Percentiles rank a stretch among this genome's conserved stretches.
These are phyloP conservation scores for Drosophila tropicalis DNA, from an alignment of 1,140 invertebrate genomes.

Conservation along the genomic window DNA sequence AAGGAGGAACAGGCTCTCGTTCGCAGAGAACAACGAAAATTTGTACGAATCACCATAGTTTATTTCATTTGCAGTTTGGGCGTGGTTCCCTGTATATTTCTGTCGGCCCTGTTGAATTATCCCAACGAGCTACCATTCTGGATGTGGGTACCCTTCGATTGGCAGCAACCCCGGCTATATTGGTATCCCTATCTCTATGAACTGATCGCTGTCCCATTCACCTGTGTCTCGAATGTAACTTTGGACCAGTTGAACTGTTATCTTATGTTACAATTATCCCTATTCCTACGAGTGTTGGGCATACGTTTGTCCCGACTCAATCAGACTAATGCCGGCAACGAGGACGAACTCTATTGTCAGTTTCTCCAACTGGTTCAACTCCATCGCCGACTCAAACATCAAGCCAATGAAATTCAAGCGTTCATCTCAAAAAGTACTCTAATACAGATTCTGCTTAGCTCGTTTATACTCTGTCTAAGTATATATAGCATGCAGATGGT, in stretches of 20 bases:
- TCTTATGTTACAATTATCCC: conserved; percentile 59
- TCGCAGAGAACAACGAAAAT: conserved; percentile 39
- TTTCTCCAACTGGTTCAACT: conserved; percentile 42
- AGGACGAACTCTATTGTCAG: neutral
- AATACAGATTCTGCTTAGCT: conserved; percentile 61
- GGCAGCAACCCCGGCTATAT: conserved; percentile 35
- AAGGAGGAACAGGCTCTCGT: conserved; percentile 43
- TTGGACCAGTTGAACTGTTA: conserved; percentile 61
- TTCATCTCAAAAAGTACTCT: conserved; percentile 59
- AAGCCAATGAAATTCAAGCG: conserved; percentile 26
- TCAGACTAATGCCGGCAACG: neutral
- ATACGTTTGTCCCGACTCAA: conserved; percentile 39
- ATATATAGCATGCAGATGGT: conserved; percentile 63
- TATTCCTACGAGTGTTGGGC: conserved; percentile 53
- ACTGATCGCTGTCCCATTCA: conserved; percentile 33
- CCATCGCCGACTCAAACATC: conserved; percentile 35
- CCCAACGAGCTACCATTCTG: conserved; percentile 52
- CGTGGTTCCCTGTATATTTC: conserved; percentile 36
- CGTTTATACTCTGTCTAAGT: conserved; percentile 58
- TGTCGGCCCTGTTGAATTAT: conserved; percentile 28
- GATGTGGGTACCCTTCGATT: conserved; percentile 63
- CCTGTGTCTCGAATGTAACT: conserved; percentile 39
- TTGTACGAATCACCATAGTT: conserved; percentile 3
- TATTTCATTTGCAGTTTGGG: conserved; percentile 43
- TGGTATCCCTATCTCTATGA: conserved; percentile 55